Evolutionary conservation across 2,797 vertebrate species (phyloP), one percentile per base, ranked within the genome.

Genomic region (Acridotheres tristis): DNA sequence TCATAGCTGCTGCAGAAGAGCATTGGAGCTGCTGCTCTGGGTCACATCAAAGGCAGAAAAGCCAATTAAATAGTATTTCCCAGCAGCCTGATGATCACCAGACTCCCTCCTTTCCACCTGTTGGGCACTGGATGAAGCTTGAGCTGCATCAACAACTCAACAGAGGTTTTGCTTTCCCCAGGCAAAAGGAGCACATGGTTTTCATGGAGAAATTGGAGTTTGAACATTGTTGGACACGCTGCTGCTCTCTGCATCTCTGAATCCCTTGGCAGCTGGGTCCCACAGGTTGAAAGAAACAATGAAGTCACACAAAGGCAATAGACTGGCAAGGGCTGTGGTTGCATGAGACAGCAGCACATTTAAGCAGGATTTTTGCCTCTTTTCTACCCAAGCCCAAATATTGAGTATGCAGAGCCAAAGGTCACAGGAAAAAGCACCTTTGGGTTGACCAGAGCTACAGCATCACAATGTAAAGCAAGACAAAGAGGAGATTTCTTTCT

Each of bases 391-490:
- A 62, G 21, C 3, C 7, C 18, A 55, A 85, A 32, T 29, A 9
- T 7, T 73, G 47, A 89, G 12, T 9, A 7, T 30, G 36, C 32
- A 76, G 30, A 86, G 40, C 5, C 36, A 73, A 77, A 94, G 47
- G 25, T 53, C 45, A 50, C 43, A 45, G 47, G 11, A 72, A 59
- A 88, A 83, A 34, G 5, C 13, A 48, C 19, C 29, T 84, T 86
- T 55, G 42, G 26, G 47, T 36, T 69, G 47, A 38, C 40, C 42
- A 65, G n/a, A 76, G 42, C 18, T n/a, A 34, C 10, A 72, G 25
- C 10, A 58, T 16, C 73, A n/a, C 0, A 0, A 18, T 20, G 18
- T 9, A 65, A 73, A 90, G 13, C n/a, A 72, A 42, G 38, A 62
- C 7, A 50, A 82, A 88, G 27, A 0, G 1, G 21, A 74, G 42